These are phyloP conservation scores for Ophiothrix spiculata DNA, from an alignment of 35 echinoderm and acorn worm species.

Conservation along the genomic window DNA sequence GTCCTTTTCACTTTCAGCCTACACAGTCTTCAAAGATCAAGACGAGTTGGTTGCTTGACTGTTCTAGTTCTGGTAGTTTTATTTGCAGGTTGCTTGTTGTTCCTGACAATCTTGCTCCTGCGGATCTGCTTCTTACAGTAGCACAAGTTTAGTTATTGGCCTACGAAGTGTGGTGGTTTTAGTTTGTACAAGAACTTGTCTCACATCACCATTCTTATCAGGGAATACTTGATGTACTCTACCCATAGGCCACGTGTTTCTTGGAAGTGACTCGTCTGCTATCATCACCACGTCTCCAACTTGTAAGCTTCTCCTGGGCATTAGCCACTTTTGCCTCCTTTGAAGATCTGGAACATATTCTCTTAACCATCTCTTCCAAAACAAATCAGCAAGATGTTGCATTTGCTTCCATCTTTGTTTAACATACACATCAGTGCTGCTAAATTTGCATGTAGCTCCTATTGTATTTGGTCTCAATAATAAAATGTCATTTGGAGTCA, in stretches of 20 bases:
- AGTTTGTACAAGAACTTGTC: slow-evolving; percentile 41
- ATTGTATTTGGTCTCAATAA: not conserved
- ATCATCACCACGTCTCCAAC: slow-evolving; percentile 56
- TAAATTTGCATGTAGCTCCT: not conserved
- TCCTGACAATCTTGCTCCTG: not conserved
- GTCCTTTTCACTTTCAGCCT: not conserved
- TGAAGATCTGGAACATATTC: slow-evolving; percentile 68
- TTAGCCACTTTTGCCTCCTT: slow-evolving; percentile 43
- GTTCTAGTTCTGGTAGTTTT: not conserved
- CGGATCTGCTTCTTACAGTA: too few species aligned
- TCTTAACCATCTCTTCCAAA: slow-evolving; percentile 59
- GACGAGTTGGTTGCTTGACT: not conserved
- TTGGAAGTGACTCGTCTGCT: slow-evolving; percentile 25
- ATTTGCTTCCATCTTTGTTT: slow-evolving; percentile 16
- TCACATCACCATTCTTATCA: slow-evolving; percentile 34
- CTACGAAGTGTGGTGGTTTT: not conserved
- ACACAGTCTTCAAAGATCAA: not conserved
- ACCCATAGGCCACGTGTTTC: slow-evolving; percentile 53
- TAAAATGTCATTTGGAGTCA: slow-evolving; percentile 40
- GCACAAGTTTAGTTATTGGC: slow-evolving; percentile 41
- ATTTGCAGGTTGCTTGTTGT: not conserved
- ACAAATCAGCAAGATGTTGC: slow-evolving; percentile 23
- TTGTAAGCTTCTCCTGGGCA: slow-evolving; percentile 15
- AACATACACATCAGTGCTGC: not conserved
- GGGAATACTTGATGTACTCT: slow-evolving; percentile 40